These are phyloP conservation scores for Sceliomorpha sp. DNA, from an alignment of 2,888 invertebrate species.

Conservation along the genomic window DNA sequence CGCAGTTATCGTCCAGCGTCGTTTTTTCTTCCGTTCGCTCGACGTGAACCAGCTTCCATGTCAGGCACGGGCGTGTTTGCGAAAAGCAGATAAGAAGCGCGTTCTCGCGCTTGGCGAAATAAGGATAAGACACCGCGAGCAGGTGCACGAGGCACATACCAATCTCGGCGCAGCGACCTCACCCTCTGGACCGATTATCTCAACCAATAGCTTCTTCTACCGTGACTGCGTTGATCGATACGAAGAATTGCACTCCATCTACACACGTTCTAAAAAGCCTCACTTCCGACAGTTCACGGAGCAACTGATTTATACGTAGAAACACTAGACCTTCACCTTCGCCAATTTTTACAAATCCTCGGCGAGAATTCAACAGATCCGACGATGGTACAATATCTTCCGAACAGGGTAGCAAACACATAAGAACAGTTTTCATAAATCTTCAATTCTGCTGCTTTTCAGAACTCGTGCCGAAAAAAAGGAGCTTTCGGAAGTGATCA, in stretches of 20 bases:
- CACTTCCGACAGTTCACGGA: constrained; percentile 45
- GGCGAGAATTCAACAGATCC: no score
- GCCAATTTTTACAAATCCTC: no score
- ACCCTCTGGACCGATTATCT: constrained; percentile 54
- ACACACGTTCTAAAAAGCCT: constrained; percentile 24
- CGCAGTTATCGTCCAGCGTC: constrained; percentile 56
- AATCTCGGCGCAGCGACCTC: constrained; percentile 61
- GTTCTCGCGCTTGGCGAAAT: constrained; percentile 61
- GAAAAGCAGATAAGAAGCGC: constrained; percentile 48
- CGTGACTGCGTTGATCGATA: constrained; percentile 9
- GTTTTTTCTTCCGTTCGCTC: constrained; percentile 46
- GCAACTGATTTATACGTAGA: no score
- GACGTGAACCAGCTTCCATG: constrained; percentile 67
- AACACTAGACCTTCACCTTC: no score
- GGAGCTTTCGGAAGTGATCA: no score
- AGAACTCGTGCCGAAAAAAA: constrained; percentile 20
- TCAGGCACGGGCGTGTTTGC: constrained; percentile 61
- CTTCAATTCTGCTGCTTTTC: no score
- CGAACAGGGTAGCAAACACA: no score
- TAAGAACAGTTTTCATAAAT: no score
- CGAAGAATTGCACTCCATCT: constrained; percentile 3
- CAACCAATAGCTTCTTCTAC: constrained; percentile 38
- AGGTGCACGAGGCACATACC: constrained; percentile 49
- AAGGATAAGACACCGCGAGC: constrained; percentile 58
- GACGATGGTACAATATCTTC: no score